Evolutionary conservation across 2,113 vertebrate species (phyloP), one percentile per base, ranked within the genome.

Genomic region (Sapayoa aenigma): DNA sequence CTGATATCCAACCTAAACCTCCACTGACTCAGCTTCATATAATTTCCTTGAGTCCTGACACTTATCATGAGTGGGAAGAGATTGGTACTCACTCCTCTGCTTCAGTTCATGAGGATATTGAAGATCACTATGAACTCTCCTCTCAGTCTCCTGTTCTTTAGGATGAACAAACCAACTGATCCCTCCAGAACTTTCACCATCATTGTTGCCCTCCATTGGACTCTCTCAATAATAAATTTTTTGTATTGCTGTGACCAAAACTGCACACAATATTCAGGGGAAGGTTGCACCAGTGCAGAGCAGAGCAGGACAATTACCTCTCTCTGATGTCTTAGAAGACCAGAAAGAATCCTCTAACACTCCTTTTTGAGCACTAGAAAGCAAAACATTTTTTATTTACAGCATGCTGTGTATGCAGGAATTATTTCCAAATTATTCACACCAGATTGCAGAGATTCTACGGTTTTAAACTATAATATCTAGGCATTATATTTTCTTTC

Each of bases 221-320:
- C 10, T 16, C 9, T 47, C 5, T 58, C 14, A 6, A 16, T 19
- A 19, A 44, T 44, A 4, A 1, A 9, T 42, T 56, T 69, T 5
- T 31, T 23, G 28, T 4, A 6, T 10, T 9, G 12, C 17, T 8
- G 21, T 4, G 1, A 9, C 17, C 62, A 52, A 14, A 59, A 11
- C 53, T 44, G 37, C 8, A 9, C 35, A 11, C 25, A 27, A 27
- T 3, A 76, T 37, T 63, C 0, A 1, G 62, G 16, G 25, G 50
- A 20, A 60, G 37, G 24, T 12, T 0, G 0, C 46, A 27, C 5
- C 21, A 47, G 22, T 17, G 14, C 58, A 75, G 44, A 59, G 13
- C 62, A 67, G 44, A 67, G 31, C 0, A 0, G 17, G 24, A 76
- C 21, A 17, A 68, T 44, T 21, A 14, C 7, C 16, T 35, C 37